A percentile compares a stretch with the other conserved stretches of the same genome.
These are phyloP conservation scores for Berghia stephanieae DNA, from an alignment of 1,140 invertebrate species.

Conservation along the genomic window DNA sequence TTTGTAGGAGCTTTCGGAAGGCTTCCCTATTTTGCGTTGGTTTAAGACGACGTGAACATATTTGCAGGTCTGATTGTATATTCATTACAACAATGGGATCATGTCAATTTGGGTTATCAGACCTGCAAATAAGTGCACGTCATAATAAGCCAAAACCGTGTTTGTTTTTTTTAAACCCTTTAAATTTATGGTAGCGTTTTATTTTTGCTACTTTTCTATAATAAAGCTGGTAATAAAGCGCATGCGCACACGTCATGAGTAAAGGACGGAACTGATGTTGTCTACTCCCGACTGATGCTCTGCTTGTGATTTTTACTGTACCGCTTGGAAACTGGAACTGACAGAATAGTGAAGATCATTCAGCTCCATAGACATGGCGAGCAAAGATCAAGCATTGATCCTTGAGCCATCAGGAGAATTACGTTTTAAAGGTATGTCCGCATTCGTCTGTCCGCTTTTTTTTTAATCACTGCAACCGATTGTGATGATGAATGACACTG, in stretches of 20 bases:
- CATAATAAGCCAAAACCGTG: no score
- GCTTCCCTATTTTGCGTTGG: no score
- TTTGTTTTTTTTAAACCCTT: no score
- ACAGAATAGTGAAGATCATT: slow-evolving; percentile 12
- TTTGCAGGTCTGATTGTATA: no score
- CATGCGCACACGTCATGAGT: slow-evolving; percentile 48
- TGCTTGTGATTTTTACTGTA: neutral
- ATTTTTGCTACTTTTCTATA: neutral
- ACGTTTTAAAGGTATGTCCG: slow-evolving; percentile 65
- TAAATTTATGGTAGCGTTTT: neutral
- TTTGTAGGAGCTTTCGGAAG: no score
- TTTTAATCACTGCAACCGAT: no score
- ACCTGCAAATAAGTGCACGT: no score
- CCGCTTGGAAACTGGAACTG: neutral
- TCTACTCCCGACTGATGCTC: no score
- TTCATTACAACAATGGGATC: no score
- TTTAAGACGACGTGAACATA: no score
- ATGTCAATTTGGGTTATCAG: no score
- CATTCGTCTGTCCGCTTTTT: neutral
- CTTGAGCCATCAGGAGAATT: slow-evolving; percentile 67
- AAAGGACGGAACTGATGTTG: slow-evolving; percentile 38
- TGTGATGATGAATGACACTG: neutral
- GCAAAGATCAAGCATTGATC: slow-evolving; percentile 64
- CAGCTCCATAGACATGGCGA: slow-evolving; percentile 45
- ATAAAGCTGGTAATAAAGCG: slow-evolving; percentile 32